These are phyloP conservation scores for Nothobranchius furzeri DNA, from an alignment of 2,113 vertebrate genomes.

Conservation along the genomic window DNA sequence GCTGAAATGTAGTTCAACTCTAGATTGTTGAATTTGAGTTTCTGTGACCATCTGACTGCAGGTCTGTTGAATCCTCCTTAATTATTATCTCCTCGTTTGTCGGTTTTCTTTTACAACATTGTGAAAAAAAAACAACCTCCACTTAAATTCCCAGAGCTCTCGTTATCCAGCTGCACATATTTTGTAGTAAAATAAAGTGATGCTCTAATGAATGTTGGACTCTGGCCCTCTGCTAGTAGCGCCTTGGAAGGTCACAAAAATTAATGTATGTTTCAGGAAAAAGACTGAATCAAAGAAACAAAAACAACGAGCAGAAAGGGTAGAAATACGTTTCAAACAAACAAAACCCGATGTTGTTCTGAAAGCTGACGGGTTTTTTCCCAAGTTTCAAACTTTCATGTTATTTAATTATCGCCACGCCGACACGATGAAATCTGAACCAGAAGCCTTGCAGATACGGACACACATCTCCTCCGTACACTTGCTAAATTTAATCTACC, in stretches of 20 bases:
- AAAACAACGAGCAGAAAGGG: slow-evolving; percentile 25
- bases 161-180: slow-evolving; percentile 67
- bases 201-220: slow-evolving; percentile 67
- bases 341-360: too few species aligned
- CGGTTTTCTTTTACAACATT: slow-evolving; percentile 29
- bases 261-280: slow-evolving; percentile 64
- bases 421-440: slow-evolving; percentile 27
- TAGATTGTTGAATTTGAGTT: slow-evolving; percentile 30
- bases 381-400: slow-evolving; percentile 7
- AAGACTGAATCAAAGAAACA: too few species aligned
- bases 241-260: slow-evolving; percentile 71
- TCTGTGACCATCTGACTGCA: slow-evolving; percentile 58
- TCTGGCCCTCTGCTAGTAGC: slow-evolving; percentile 62
- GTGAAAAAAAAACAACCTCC: slow-evolving; percentile 68
- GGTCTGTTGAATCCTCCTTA: slow-evolving; percentile 68
- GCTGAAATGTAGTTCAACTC: not conserved
- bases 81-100: slow-evolving; percentile 52
- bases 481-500: slow-evolving; percentile 54
- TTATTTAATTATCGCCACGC: not conserved
- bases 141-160: slow-evolving; percentile 69
- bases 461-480: slow-evolving; percentile 33
- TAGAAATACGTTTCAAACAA: slow-evolving; percentile 8
- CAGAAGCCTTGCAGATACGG: slow-evolving; percentile 25
- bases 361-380: not conserved
- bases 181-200: slow-evolving; percentile 66